Evolutionary conservation across 2,797 vertebrate genomes (phyloP).

Genomic region (Eulemur rubriventer): DNA sequence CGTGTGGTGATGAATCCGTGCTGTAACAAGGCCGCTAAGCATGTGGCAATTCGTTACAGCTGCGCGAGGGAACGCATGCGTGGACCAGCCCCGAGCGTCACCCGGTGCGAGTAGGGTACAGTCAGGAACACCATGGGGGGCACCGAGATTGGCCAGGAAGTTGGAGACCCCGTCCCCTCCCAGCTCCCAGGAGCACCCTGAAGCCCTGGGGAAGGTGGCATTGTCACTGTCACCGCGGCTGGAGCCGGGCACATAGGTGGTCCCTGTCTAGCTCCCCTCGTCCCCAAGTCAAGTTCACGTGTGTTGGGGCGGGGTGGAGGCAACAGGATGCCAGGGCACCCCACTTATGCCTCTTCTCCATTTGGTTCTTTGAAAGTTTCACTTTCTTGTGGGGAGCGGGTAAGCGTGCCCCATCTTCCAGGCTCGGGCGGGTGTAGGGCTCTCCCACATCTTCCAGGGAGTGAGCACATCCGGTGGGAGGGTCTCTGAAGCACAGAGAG

Average conservation of each 20-base stretch:
- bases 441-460: rapidly evolving
- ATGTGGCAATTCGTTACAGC: not conserved
- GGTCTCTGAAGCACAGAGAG: not conserved
- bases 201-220: not conserved
- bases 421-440: not conserved
- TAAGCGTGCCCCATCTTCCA: rapidly evolving
- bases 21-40: rapidly evolving
- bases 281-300: not conserved
- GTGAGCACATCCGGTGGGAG: rapidly evolving
- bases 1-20: too few relatives aligned
- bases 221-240: rapidly evolving
- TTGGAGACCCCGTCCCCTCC: rapidly evolving
- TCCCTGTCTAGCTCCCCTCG: not conserved
- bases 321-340: not conserved
- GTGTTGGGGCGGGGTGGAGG: not conserved
- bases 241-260: not conserved
- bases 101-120: rapidly evolving
- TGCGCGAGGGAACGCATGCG: rapidly evolving
- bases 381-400: not conserved
- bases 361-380: not conserved
- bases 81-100: rapidly evolving
- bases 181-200: not conserved
- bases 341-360: rapidly evolving
- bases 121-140: too few relatives aligned
- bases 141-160: rapidly evolving